Evolutionary conservation across 2,113 vertebrate genomes (phyloP), one percentile per base, ranked within the genome.

Genomic region (Forbesichthys papilliferus): DNA sequence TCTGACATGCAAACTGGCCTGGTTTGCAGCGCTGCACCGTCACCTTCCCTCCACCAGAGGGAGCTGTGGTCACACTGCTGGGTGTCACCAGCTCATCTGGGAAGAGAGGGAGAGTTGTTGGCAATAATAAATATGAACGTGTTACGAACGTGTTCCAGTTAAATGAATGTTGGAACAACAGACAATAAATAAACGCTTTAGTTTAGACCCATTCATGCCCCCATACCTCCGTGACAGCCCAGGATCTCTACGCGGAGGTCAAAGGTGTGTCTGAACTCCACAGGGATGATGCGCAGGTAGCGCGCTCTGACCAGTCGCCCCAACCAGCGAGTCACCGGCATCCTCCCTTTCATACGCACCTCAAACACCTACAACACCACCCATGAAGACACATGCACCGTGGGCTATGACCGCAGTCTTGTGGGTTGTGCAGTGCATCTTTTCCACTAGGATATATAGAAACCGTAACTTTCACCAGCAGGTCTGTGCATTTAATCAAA

Each of bases 161-260:
- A 54, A n/a, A 8, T 42, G 6, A 42, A 7, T 42, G 36, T 42
- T 42, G 7, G 4, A 5, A 42, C 36, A 42, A 42, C 36, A 42
- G 7, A 42, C 36, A 42, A 42, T 6, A 42, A 5, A 42, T 6
- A 42, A 42, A 7, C 36, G 7, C 36, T 42, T 42, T 1, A 27
- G 27, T 27, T 27, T 27, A 27, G 27, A 27, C 27, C 27, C 27
- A 27, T 3, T 52, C 42, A 13, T 0, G 61, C 6, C 12, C 16
- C 51, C 70, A 83, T 61, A 94, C 94, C 90, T 76, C 84, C 91
- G 81, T 74, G 77, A 74, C 94, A 95, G 59, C 94, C 94, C 0
- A 94, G 79, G 36, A 92, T 81, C 82, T 95, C 94, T 4, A 82
- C 86, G 1, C 94, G 91, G 60, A 94, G 84, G 72, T 91, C 91